Evolutionary conservation across 2,797 vertebrate species (phyloP).

Genomic region (Bovichtus diacanthus): DNA sequence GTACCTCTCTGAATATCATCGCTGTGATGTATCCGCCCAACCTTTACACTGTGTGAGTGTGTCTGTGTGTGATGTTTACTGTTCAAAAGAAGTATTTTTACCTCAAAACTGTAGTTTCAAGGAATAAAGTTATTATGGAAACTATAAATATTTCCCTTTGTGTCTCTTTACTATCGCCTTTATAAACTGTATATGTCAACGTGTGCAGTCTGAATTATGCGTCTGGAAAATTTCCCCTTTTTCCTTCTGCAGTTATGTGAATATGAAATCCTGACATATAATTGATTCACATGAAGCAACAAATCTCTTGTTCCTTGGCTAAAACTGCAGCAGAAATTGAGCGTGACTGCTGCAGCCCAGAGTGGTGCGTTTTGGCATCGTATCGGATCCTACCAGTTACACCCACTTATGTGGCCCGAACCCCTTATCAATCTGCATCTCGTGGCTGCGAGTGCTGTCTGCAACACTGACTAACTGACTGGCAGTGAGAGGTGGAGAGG

Average conservation of each 20-base stretch:
- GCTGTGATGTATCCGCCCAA: slow-evolving; percentile 41
- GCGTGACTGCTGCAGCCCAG: slow-evolving; percentile 32
- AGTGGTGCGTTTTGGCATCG: slow-evolving; percentile 44
- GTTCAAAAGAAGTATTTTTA: slow-evolving; percentile 60
- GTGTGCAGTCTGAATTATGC: background rate
- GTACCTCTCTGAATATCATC: slow-evolving; percentile 48
- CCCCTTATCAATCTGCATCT: slow-evolving; percentile 62
- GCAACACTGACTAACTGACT: slow-evolving; percentile 48
- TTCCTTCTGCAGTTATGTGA: slow-evolving; percentile 8
- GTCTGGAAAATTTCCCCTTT: background rate
- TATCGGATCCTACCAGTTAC: slow-evolving; percentile 47
- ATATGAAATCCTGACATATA: background rate
- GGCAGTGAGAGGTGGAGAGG: slow-evolving; percentile 37
- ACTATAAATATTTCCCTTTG: background rate
- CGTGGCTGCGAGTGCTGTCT: slow-evolving; percentile 26
- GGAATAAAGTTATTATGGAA: slow-evolving; percentile 64
- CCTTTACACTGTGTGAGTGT: slow-evolving; percentile 19
- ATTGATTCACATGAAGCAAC: slow-evolving; percentile 19
- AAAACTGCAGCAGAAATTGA: slow-evolving; percentile 32
- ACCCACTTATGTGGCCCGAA: slow-evolving; percentile 47
- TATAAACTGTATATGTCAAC: background rate
- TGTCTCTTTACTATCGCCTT: slow-evolving; percentile 11
- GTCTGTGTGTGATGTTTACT: slow-evolving; percentile 23
- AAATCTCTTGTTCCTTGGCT: slow-evolving; percentile 4
- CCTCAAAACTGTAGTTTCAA: slow-evolving; percentile 43